Base-by-base conservation (phyloP, 2,797 vertebrate species). In the Siniperca obscura region DNA sequence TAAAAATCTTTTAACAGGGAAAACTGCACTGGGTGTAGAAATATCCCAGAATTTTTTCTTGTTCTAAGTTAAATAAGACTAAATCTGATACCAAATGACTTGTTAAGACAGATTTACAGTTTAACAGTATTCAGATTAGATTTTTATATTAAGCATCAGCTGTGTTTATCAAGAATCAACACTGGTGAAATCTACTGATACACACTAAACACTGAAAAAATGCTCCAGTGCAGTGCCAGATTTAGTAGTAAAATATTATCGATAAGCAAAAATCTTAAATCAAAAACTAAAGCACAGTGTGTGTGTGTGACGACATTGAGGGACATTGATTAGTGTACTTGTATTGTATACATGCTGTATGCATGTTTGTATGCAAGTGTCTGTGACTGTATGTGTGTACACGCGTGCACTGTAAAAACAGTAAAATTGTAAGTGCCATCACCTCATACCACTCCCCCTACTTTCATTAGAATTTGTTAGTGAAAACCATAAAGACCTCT, bases 401-500 rank as follows among this genome's bases (percentile, higher is more conserved):
- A 65, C 38, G 17, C 16, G 3, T 56, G 70, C 46, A 62, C 13
- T 36, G 13, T 40, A 64, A 8, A 57, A 56, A 53, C 11, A 60
- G 19, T 46, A 12, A 46, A 65, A 46, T 0, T 57, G 70, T 76
- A 2, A 74, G 44, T 67, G 27, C 21, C 42, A 55, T 69, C 78
- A 84, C 55, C 36, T 87, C 83, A 81, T 38, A 61, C 10, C 77
- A 80, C 27, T 62, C 44, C 55, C 30, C 48, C 73, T 61, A 46
- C 71, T 42, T 27, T 78, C 27, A 75, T 87, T 86, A 90, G 84
- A 76, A 66, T 46, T 70, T 53, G 77, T 93, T 90, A 93, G 87
- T 87, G 46, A 80, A 82, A 87, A 86, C 42, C 75, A 88, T 53
- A 86, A 83, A 84, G 56, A 89, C 73, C 76, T 80, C 80, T 5